These are phyloP conservation scores for Bubo scandiacus DNA, from an alignment of 2,113 vertebrate species.

Conservation along the genomic window DNA sequence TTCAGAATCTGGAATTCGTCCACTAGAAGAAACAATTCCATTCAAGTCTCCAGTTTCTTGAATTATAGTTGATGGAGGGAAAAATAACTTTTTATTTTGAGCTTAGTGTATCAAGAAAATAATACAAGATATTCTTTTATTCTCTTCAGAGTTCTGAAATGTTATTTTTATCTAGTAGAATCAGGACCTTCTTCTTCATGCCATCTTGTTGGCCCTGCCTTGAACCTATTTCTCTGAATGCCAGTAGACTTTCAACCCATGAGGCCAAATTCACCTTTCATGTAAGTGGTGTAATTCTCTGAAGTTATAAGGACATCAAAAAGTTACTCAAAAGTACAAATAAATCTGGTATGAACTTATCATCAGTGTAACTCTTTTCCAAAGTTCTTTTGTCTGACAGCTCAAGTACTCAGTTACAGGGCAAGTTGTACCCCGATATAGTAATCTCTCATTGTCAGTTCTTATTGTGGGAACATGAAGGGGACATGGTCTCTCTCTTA, in stretches of 20 bases:
- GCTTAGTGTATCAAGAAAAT: not conserved
- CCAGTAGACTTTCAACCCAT: not conserved
- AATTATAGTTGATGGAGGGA: not conserved
- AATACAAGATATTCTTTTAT: not conserved
- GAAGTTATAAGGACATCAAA: not conserved
- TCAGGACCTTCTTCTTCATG: not conserved
- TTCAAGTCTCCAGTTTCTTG: conserved; percentile 15
- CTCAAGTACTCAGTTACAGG: not conserved
- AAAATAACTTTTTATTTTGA: not conserved
- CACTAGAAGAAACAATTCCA: not conserved
- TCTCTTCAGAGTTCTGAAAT: not conserved
- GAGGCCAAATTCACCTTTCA: not conserved
- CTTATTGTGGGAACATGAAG: not conserved
- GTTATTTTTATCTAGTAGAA: not conserved
- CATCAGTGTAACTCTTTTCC: not conserved
- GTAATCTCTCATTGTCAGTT: not conserved
- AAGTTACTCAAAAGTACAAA: not conserved
- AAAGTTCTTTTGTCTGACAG: not conserved
- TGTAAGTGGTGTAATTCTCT: not conserved
- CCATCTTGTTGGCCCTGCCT: not conserved
- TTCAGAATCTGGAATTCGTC: not conserved
- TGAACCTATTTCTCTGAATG: not conserved
- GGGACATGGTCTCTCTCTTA: not conserved
- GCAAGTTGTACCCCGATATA: not conserved
- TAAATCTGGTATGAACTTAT: not conserved